Base-by-base conservation (phyloP, 2,888 invertebrate species). In the Drosophila pseudotalamancana region DNA sequence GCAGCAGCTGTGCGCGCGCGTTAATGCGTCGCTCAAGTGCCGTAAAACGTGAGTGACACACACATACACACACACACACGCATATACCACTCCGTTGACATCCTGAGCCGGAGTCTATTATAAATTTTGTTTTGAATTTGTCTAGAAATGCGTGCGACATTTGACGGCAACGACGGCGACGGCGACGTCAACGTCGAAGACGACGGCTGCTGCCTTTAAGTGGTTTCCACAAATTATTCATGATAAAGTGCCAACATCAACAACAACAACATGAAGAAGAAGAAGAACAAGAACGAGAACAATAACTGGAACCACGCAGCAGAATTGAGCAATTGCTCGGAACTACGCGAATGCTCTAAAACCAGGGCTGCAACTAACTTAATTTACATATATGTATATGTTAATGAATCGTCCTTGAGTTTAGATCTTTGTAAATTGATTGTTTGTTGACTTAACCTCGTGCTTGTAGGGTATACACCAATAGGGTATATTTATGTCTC, bases 1-100 rank as follows among this genome's bases (percentile, higher is more conserved):
- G 65, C 62, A 84, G 70, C 82, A 79, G 74, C 84, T 84, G 88
- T 84, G 84, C 75, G 77, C 59, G 69, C 88, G 84, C 84, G 88
- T 88, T 84, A 84, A 84, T 84, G 84, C 88, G 88, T 88, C 87
- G 77, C 72, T 84, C 87, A 84, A 84, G 86, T 84, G 81, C 81
- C 83, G 88, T 87, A 88, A 88, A 84, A 88, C 71, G 86, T 82
- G 87, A 79, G 77, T 61, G 72, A 62, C 78, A 81, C 69, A 64
- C 74, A 64, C 76, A 50, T 59, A 54, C 48, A 21, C 68, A 31
- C 42, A 11, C 29, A 14, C 37, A 25, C 35, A 42, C 53, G 9
- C 40, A 31, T 29, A 14, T 37, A 37, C 56, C 34, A 2, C 16
- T n/a, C 37, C n/a, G n/a, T n/a, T n/a, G n/a, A 6, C 37, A 18